These are phyloP conservation scores for Pelecanus crispus DNA, from an alignment of 2,113 vertebrate species.

Conservation along the genomic window DNA sequence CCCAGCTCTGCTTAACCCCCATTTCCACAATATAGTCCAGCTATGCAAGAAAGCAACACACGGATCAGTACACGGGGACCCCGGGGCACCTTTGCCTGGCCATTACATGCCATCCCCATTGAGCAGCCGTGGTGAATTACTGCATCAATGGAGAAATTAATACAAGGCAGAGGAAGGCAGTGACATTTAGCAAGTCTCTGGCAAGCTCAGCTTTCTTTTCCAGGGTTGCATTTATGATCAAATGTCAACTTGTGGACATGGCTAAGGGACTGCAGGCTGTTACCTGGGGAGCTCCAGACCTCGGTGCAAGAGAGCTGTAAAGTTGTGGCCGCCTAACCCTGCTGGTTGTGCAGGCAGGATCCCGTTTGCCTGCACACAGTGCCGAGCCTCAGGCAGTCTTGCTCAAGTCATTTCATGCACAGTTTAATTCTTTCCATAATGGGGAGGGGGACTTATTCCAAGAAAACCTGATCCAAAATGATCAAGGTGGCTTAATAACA, in stretches of 20 bases:
- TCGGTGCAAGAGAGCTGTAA: neutral
- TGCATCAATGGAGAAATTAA: neutral
- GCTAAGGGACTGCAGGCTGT: neutral
- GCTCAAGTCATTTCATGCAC: neutral
- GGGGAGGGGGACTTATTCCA: slow-evolving; percentile 19
- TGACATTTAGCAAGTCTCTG: neutral
- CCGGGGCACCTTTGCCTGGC: neutral
- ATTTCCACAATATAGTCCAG: neutral
- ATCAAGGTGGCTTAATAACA: slow-evolving; percentile 58
- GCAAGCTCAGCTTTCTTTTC: neutral
- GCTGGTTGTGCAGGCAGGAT: neutral
- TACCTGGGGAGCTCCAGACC: neutral
- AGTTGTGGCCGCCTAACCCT: neutral
- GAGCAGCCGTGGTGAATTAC: neutral
- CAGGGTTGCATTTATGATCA: neutral
- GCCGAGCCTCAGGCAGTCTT: neutral
- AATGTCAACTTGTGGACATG: neutral
- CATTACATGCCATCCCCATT: neutral
- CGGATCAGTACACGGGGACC: neutral
- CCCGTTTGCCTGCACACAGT: neutral
- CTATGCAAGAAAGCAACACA: neutral
- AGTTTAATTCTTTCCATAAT: neutral
- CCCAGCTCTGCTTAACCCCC: neutral
- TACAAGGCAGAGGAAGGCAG: neutral
- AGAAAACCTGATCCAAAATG: slow-evolving; percentile 28